Percentiles rank a stretch among this genome's conserved stretches.
Conservation (phyloP, 2,888 invertebrate genomes). For the Pollenia griseotomentosa region DNA sequence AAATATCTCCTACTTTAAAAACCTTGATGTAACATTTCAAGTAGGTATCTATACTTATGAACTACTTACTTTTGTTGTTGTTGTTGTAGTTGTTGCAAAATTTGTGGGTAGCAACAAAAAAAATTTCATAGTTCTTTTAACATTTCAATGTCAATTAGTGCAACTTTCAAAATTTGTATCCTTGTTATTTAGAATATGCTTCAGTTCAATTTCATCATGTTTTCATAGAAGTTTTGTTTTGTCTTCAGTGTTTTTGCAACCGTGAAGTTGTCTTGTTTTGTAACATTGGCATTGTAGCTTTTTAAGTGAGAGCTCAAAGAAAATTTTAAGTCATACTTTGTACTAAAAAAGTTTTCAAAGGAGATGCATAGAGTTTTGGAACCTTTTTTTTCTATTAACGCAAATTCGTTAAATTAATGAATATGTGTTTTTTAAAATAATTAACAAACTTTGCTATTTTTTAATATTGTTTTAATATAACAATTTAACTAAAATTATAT, state of each 20-base stretch:
- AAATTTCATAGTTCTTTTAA: constrained; percentile 56
- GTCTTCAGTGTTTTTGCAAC: constrained; percentile 13
- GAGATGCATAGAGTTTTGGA: background rate
- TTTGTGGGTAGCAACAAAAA: constrained; percentile 45
- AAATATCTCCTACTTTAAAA: background rate
- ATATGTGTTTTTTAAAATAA: too few species aligned
- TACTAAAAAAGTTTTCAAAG: background rate
- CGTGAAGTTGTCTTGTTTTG: constrained; percentile 21
- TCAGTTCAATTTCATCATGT: constrained; percentile 57
- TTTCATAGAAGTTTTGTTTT: constrained; percentile 19
- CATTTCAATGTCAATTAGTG: constrained; percentile 72
- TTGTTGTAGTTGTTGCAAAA: background rate
- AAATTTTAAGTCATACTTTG: background rate
- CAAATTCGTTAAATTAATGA: too few species aligned
- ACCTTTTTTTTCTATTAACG: too few species aligned
- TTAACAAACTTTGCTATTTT: too few species aligned
- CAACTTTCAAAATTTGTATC: constrained; percentile 49
- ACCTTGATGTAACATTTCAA: constrained; percentile 26
- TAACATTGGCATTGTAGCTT: background rate
- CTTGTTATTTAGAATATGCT: constrained; percentile 42
- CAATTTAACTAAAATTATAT: too few species aligned
- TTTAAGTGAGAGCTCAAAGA: background rate
- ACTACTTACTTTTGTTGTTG: background rate
- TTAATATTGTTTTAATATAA: too few species aligned
- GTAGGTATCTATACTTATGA: background rate